A percentile compares a stretch with the other conserved stretches of the same genome.
These are phyloP conservation scores for Pollenia griseotomentosa DNA, from an alignment of 2,888 invertebrate species.

Conservation along the genomic window DNA sequence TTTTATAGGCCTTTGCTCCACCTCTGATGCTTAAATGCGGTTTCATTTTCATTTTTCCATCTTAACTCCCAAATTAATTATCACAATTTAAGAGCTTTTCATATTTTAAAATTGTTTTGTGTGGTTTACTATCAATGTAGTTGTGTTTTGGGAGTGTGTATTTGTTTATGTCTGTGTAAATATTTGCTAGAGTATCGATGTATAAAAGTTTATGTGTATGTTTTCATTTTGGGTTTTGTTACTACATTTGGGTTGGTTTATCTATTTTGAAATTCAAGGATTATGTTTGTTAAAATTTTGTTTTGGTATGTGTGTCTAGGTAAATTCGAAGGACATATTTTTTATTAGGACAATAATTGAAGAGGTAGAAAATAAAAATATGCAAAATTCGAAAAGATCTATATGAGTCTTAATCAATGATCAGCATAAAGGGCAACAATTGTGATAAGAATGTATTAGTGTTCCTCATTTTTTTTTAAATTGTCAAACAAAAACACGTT, in stretches of 20 bases:
- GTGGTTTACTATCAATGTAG: conserved; percentile 35
- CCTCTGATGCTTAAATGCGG: too few species aligned
- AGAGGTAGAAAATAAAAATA: neutral
- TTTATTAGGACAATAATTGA: too few species aligned
- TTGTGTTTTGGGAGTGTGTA: conserved; percentile 1
- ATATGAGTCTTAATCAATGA: too few species aligned
- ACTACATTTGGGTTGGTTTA: conserved; percentile 42
- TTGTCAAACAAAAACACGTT: too few species aligned
- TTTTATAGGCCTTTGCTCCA: neutral
- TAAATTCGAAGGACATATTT: conserved; percentile 56
- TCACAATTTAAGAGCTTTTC: conserved; percentile 27
- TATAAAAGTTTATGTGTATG: neutral
- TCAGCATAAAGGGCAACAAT: too few species aligned
- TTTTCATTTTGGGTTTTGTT: conserved; percentile 28
- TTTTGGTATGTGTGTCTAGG: conserved; percentile 31
- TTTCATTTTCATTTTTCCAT: neutral
- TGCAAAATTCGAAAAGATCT: too few species aligned
- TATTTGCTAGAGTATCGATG: neutral
- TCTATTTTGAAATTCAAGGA: conserved; percentile 66
- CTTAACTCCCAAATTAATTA: conserved; percentile 43
- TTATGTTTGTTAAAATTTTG: conserved; percentile 37
- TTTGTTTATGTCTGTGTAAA: conserved; percentile 17
- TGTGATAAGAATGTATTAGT: too few species aligned
- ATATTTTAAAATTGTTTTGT: conserved; percentile 51
- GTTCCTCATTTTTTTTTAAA: too few species aligned